These are phyloP conservation scores for Drosophila orena DNA, from an alignment of 1,140 invertebrate species.

Conservation along the genomic window DNA sequence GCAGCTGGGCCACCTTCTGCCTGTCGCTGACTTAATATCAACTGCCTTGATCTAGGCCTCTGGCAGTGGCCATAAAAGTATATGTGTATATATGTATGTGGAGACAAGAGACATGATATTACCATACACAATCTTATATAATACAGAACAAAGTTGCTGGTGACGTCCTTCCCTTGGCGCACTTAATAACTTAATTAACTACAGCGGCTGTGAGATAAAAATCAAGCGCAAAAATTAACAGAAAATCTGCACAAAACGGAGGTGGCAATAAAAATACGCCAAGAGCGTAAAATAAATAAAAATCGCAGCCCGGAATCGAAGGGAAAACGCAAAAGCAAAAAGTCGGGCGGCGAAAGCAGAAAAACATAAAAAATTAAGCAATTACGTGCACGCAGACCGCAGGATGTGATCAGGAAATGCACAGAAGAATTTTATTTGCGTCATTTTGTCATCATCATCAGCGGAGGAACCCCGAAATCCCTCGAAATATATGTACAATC, in stretches of 20 bases:
- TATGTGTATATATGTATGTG: slow-evolving; percentile 38
- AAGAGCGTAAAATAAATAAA: slow-evolving; percentile 45
- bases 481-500: slow-evolving; percentile 22
- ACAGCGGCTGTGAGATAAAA: slow-evolving; percentile 61
- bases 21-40: slow-evolving; percentile 54
- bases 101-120: slow-evolving; percentile 33
- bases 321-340: slow-evolving; percentile 11
- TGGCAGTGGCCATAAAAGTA: slow-evolving; percentile 54
- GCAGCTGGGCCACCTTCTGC: slow-evolving; percentile 32
- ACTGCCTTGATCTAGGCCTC: slow-evolving; percentile 68
- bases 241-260: slow-evolving; percentile 38
- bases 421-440: slow-evolving; percentile 71
- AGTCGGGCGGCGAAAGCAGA: neutral
- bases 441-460: slow-evolving; percentile 71
- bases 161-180: slow-evolving; percentile 50
- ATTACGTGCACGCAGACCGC: slow-evolving; percentile 69
- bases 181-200: slow-evolving; percentile 80
- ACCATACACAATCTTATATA: slow-evolving; percentile 31
- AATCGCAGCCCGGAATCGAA: slow-evolving; percentile 31
- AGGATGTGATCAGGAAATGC: slow-evolving; percentile 62
- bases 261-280: slow-evolving; percentile 61
- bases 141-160: slow-evolving; percentile 57
- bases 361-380: slow-evolving; percentile 74
- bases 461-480: slow-evolving; percentile 8
- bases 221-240: slow-evolving; percentile 76